Evolutionary conservation across 1,140 invertebrate genomes (phyloP), one percentile per base, ranked within the genome.

Genomic region (Ceratoteleas bidentatus): DNA sequence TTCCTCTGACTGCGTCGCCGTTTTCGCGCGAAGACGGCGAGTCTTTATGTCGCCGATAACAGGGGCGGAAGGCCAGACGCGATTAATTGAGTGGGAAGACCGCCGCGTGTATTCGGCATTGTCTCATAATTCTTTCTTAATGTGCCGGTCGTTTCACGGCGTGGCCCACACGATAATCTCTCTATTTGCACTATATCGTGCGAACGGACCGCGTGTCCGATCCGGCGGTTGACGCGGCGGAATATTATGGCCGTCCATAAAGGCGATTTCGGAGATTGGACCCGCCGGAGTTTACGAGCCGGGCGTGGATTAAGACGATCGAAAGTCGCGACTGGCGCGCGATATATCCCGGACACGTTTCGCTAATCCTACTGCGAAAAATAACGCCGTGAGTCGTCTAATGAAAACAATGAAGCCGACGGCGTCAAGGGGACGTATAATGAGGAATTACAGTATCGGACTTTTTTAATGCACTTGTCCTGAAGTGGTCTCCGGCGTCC

Each of bases 71-170:
- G 24, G 24, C 24, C 24, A 84, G 83, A 82, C 82, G 64, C 84
- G 87, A 88, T 90, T 90, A 90, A 90, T 90, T 87, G 89, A 89
- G 83, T 84, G 84, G 75, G 85, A 81, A 80, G 83, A 79, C 66
- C 85, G 82, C 84, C 80, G 60, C 73, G 72, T 76, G 79, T 84
- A 83, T 84, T 84, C 80, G 84, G 68, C 69, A 60, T 74, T 66
- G 74, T 79, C 82, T 81, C 84, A 91, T 90, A 90, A 90, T 87
- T 91, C 87, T 90, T 79, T 64, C 83, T 88, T 90, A 90, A 91
- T 89, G 90, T 86, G 88, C 89, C 88, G 80, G 79, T 85, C 84
- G 87, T 85, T 57, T 72, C 80, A 84, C 36, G 56, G 4, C 40
- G 61, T 57, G 73, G 76, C 84, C 80, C 87, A 66, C 50, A 73